Conservation (phyloP, 2,888 invertebrate species). For the Slavum lentiscoides region DNA sequence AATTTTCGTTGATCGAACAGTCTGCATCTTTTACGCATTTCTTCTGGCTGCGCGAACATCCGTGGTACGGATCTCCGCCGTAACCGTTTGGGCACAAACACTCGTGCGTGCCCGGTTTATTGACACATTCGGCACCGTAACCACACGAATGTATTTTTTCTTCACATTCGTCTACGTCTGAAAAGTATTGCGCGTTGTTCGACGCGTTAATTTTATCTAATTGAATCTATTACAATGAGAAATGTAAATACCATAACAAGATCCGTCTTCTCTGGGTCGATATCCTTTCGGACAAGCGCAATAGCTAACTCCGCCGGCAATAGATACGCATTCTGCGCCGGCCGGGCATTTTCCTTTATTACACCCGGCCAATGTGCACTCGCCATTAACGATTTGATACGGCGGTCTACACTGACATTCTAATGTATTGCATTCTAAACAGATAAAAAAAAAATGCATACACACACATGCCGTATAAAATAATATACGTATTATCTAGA, state of each 20-base stretch:
- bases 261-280: constrained; percentile 74
- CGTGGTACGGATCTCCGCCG: constrained; percentile 78
- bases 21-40: constrained; percentile 81
- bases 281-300: constrained; percentile 91
- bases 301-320: constrained; percentile 87
- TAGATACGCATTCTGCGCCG: constrained; percentile 87
- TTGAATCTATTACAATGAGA: not conserved
- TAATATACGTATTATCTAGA: not conserved
- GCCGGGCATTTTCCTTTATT: constrained; percentile 78
- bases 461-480: constrained; percentile 9
- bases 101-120: constrained; percentile 75
- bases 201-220: not conserved
- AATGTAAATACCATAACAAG: constrained; percentile 67
- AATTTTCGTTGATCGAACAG: constrained; percentile 84
- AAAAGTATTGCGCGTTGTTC: constrained; percentile 42
- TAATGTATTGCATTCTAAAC: constrained; percentile 73
- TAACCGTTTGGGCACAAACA: constrained; percentile 83
- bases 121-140: constrained; percentile 84
- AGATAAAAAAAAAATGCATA: not conserved
- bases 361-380: constrained; percentile 83
- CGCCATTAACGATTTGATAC: constrained; percentile 80
- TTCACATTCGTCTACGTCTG: constrained; percentile 56
- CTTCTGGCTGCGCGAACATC: constrained; percentile 81
- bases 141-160: constrained; percentile 70
- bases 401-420: constrained; percentile 87